These are phyloP conservation scores for Labeo rohita DNA, from an alignment of 2,113 vertebrate species.

Conservation along the genomic window DNA sequence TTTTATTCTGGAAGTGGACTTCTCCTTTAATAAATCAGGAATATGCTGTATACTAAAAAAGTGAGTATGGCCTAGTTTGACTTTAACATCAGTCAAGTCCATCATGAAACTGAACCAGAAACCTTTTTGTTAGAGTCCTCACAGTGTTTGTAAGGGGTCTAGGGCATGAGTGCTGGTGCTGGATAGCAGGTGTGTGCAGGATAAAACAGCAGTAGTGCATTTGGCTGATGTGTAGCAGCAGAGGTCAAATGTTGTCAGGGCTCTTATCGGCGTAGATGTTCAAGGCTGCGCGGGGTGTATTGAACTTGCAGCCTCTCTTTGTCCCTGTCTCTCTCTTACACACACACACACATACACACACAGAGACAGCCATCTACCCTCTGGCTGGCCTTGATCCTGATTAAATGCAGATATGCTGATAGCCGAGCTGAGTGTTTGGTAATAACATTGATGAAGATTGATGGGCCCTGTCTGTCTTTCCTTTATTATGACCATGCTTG, in stretches of 20 bases:
- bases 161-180: not conserved
- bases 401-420: slow-evolving; percentile 34
- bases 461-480: slow-evolving; percentile 13
- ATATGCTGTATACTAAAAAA: not conserved
- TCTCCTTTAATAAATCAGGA: not conserved
- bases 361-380: not conserved
- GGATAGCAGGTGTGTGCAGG: not conserved
- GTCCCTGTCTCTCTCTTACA: not conserved
- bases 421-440: slow-evolving; percentile 6
- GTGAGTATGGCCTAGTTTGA: not conserved
- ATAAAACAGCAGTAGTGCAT: not conserved
- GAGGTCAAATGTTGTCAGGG: slow-evolving; percentile 27
- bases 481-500: not conserved
- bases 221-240: not conserved
- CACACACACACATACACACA: not conserved
- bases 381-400: slow-evolving; percentile 22
- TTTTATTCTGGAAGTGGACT: no score
- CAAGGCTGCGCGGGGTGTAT: not conserved
- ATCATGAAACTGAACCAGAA: not conserved
- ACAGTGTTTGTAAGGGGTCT: not conserved
- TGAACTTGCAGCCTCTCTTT: slow-evolving; percentile 4
- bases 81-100: not conserved
- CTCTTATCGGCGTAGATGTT: slow-evolving; percentile 8
- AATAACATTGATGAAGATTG: slow-evolving; percentile 27
- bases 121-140: not conserved